Evolutionary conservation across 2,888 invertebrate genomes (phyloP).

Genomic region (Perizoma flavofasciatum): DNA sequence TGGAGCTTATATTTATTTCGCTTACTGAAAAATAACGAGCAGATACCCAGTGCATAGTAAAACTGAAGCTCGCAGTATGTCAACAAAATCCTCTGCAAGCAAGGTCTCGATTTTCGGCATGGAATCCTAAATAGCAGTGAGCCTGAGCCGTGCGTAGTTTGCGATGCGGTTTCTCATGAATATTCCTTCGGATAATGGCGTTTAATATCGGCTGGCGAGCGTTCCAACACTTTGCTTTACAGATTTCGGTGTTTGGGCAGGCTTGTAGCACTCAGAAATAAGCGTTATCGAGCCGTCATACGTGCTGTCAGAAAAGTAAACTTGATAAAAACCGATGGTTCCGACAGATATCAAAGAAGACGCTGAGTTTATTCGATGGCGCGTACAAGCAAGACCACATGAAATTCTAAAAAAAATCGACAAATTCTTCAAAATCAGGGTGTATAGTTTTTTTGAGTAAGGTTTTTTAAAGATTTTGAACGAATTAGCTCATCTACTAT

Average conservation of each 20-base stretch:
- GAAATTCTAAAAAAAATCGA: no score
- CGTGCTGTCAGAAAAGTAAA: no score
- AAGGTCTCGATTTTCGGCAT: slow-evolving; percentile 9
- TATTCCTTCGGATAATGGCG: slow-evolving; percentile 54
- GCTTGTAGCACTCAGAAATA: slow-evolving; percentile 17
- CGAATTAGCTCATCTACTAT: no score
- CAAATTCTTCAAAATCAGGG: no score
- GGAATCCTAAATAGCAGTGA: slow-evolving; percentile 23
- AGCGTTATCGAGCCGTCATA: no score
- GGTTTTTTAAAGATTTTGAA: no score
- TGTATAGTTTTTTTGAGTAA: no score
- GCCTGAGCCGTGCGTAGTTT: slow-evolving; percentile 37
- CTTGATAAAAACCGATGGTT: no score
- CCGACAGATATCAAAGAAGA: background rate
- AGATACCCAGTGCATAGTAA: no score
- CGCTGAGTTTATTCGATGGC: background rate
- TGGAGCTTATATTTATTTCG: no score
- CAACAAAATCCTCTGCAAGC: slow-evolving; percentile 16
- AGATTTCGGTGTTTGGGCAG: slow-evolving; percentile 39
- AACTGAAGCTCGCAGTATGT: slow-evolving; percentile 1
- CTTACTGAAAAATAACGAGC: no score
- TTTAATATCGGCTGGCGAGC: slow-evolving; percentile 50
- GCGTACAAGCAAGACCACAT: no score
- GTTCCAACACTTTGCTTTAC: slow-evolving; percentile 42
- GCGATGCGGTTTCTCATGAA: slow-evolving; percentile 56